These are phyloP conservation scores for Rhabdophis nuchalis DNA, from an alignment of 2,797 vertebrate genomes.

Conservation along the genomic window DNA sequence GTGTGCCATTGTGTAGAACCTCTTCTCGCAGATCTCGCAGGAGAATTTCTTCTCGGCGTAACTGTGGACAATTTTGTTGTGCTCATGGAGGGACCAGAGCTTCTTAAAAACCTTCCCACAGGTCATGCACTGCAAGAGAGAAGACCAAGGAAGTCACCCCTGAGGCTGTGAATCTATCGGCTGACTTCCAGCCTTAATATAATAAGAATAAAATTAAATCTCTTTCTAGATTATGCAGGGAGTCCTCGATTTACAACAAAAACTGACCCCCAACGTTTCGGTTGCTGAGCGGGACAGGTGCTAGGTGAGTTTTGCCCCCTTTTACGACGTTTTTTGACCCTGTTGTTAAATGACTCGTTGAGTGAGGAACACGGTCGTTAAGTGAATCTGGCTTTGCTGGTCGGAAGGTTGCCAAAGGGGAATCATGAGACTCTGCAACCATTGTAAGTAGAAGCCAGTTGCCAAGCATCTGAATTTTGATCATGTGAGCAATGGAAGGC, in stretches of 20 bases:
- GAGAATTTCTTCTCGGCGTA: constrained; percentile 98
- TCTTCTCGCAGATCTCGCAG: constrained; percentile 98
- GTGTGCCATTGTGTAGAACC: constrained; percentile 99
- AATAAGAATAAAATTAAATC: neutral
- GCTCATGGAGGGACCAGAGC: constrained; percentile 96
- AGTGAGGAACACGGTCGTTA: too few relatives aligned
- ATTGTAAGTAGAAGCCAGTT: neutral
- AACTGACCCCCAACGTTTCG: too few relatives aligned
- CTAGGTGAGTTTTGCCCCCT: too few relatives aligned
- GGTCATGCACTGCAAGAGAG: constrained; percentile 80
- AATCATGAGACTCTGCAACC: neutral
- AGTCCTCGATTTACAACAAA: neutral
- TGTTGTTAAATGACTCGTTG: too few relatives aligned
- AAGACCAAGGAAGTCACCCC: neutral
- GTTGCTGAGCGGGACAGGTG: too few relatives aligned
- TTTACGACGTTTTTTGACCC: too few relatives aligned
- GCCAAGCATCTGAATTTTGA: neutral
- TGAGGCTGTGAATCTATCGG: neutral
- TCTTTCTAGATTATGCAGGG: neutral
- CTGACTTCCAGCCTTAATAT: neutral
- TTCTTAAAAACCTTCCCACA: constrained; percentile 98
- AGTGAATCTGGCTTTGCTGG: too few relatives aligned
- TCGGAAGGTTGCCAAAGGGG: neutral
- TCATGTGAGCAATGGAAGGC: neutral
- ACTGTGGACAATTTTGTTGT: constrained; percentile 96